Base-by-base conservation (phyloP, 2,888 invertebrate species). In the Physocephala rufipes region DNA sequence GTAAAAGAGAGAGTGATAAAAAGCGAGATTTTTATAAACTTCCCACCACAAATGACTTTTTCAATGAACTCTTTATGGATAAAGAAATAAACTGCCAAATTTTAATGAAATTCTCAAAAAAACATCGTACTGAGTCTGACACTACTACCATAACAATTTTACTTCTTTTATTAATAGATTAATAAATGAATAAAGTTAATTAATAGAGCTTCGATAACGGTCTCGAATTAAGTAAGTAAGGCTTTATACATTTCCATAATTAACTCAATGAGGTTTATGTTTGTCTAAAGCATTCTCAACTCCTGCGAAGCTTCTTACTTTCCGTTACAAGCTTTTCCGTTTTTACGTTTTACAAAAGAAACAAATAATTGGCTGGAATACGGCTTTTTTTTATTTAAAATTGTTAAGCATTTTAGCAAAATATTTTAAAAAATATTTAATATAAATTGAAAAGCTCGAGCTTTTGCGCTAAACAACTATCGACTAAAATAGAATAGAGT, bases 401-500 rank as follows among this genome's bases (percentile, higher is more conserved):
- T 68, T 68, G 68, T 68, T 68, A 51, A 68, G 62, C 28, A 67
- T 47, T 36, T 61, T 68, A 68, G 68, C 68, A 61, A 68, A 68
- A 68, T 68, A 68, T 68, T 68, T 68, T 68, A 62, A 43, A 19
- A 58, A 67, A 66, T 36, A 53, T 53, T 45, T 19, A 45, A 67
- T 59, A 28, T 16, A 21, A 63, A 68, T 30, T 49, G 59, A 21
- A 61, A 61, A 61, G 68, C 51, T 68, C 13, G 16, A 68, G 61
- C 68, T 68, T 53, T 51, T 62, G 36, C 36, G 68, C 68, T 62
- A 36, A 68, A 61, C 62, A 61, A 61, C 30, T 19, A 30, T 62
- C 49, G 66, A 64, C 65, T 68, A 71, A 24, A 70, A 74, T 66
- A 65, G 65, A 53, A 81, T 81, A 80, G 78, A 82, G 58, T 58